A percentile compares a stretch with the other conserved stretches of the same genome.
Evolutionary conservation across 92 coral and sea anemone species (phyloP).

Genomic region (Anthopleura xanthogrammica): DNA sequence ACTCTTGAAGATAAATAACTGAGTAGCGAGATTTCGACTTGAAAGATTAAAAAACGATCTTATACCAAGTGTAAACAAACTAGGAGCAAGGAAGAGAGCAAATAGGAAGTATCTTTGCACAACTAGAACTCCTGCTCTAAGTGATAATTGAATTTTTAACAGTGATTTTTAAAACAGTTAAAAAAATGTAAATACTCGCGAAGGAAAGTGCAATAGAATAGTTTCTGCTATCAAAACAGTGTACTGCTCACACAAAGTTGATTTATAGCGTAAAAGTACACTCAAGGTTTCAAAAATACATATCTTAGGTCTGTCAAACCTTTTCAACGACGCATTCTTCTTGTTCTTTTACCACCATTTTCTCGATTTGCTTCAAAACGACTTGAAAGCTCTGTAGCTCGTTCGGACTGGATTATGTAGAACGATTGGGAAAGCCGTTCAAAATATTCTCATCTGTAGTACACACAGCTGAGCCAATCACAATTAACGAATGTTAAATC

Average conservation of each 20-base stretch:
- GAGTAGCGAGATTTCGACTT: background rate
- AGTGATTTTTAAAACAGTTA: background rate
- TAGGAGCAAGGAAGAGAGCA: background rate
- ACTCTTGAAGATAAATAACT: background rate
- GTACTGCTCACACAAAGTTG: background rate
- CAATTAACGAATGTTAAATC: background rate
- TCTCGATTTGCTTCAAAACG: background rate
- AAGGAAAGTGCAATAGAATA: background rate
- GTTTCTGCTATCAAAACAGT: background rate
- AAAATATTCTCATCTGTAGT: background rate
- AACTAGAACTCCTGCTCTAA: background rate
- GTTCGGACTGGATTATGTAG: background rate
- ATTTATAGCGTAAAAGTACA: background rate
- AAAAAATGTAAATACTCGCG: background rate
- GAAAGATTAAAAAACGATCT: background rate
- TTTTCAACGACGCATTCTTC: background rate
- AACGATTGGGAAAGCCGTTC: background rate
- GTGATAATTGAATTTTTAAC: background rate
- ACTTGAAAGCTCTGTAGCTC: background rate
- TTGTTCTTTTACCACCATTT: constrained; percentile 2
- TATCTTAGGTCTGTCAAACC: background rate
- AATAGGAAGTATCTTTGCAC: too few species aligned
- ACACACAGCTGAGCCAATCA: background rate
- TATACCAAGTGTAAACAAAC: background rate
- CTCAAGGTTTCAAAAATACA: background rate